Percentiles rank a stretch among this genome's conserved stretches.
Conservation (phyloP, 2,113 vertebrate species). For the Odontophorus gujanensis region DNA sequence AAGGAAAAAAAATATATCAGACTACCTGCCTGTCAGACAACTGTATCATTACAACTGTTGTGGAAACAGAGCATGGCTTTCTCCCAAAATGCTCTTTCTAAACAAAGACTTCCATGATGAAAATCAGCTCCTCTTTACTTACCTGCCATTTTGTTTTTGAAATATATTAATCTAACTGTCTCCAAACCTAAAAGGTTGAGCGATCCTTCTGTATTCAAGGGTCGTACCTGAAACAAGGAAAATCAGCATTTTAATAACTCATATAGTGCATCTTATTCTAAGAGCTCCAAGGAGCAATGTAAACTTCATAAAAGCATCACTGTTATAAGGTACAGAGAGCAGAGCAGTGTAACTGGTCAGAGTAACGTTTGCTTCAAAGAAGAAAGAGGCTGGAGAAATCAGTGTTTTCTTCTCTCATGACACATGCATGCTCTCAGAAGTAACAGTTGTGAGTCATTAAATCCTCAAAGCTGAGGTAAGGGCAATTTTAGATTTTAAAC, state of each 20-base stretch:
- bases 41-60: neutral
- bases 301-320: neutral
- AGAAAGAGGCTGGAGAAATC: neutral
- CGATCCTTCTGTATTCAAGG: constrained; percentile 94
- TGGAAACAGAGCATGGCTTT: neutral
- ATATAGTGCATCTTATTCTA: neutral
- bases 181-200: constrained; percentile 95
- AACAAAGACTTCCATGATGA: neutral
- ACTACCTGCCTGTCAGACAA: neutral
- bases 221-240: constrained; percentile 86
- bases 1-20: neutral
- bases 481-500: neutral
- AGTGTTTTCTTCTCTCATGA: neutral
- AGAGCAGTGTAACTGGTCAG: fast-evolving
- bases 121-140: constrained; percentile 50
- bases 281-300: neutral
- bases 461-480: neutral
- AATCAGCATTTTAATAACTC: neutral
- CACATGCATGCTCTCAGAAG: neutral
- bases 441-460: neutral
- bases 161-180: constrained; percentile 96
- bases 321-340: neutral
- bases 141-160: constrained; percentile 99
- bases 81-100: neutral
- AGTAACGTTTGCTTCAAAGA: neutral